A percentile compares a stretch with the other conserved stretches of the same genome.
Conservation (phyloP, 2,888 invertebrate genomes). For the Deilephila porcellus region DNA sequence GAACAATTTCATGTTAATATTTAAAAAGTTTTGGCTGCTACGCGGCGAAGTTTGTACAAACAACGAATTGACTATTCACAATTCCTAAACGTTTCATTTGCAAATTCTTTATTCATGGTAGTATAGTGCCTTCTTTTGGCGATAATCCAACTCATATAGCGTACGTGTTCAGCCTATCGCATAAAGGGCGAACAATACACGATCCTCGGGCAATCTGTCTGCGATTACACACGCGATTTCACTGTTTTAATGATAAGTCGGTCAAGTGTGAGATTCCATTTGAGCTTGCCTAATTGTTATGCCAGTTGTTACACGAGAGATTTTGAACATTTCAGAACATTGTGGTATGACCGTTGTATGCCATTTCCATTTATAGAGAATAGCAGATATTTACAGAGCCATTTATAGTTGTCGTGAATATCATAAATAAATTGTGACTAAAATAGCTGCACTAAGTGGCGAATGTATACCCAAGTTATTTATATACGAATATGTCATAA, state of each 20-base stretch:
- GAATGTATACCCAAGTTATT: neutral
- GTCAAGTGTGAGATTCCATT: constrained; percentile 32
- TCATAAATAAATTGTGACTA: constrained; percentile 4
- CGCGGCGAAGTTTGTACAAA: constrained; percentile 13
- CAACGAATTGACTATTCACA: constrained; percentile 5
- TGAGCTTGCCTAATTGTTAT: neutral
- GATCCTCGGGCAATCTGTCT: constrained; percentile 48
- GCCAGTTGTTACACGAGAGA: too few relatives aligned
- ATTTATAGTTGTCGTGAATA: neutral
- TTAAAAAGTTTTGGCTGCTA: constrained; percentile 21
- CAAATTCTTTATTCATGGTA: constrained; percentile 23
- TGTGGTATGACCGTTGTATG: too few relatives aligned
- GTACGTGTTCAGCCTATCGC: constrained; percentile 38
- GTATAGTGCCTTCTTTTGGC: constrained; percentile 27
- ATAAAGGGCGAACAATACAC: constrained; percentile 33
- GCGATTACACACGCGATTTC: constrained; percentile 55
- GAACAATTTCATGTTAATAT: constrained; percentile 25
- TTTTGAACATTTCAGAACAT: too few relatives aligned
- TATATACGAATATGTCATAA: neutral
- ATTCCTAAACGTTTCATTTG: constrained; percentile 23
- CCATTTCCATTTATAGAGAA: too few relatives aligned
- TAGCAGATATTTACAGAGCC: too few relatives aligned
- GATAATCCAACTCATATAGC: constrained; percentile 39
- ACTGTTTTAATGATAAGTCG: constrained; percentile 48
- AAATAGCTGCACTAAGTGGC: neutral